Evolutionary conservation across 1,140 invertebrate genomes (phyloP), one percentile per base, ranked within the genome.

Genomic region (Lasioglossum albipes): DNA sequence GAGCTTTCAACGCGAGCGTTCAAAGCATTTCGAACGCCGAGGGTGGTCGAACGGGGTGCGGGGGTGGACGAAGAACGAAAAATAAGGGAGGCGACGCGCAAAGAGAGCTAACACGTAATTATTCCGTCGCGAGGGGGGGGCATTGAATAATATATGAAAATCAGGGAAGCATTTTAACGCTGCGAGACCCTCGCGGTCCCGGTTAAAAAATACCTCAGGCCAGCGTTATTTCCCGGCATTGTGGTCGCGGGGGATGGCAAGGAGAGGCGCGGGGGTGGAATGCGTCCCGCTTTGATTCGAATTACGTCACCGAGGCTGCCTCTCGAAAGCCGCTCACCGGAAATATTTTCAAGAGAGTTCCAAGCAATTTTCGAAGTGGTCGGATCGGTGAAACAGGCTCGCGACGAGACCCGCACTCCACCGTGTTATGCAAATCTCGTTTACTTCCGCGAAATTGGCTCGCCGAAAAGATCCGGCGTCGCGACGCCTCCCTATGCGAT

Each of bases 311-410:
- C 57, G 31, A 6, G 6, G 41, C 20, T 9, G 20, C n/a, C n/a
- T 22, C 42, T 13, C n/a, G 22, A 16, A 68, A 68, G n/a, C n/a
- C 66, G 45, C 42, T 49, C 42, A 22, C 12, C n/a, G 66, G 42
- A 22, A 68, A 68, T 27, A 42, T 68, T 67, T 68, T 68, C 42
- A 16, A 49, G 10, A 16, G n/a, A 27, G 42, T 52, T 49, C 42
- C 42, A 10, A 12, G 42, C 42, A 68, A 68, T 68, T 49, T 42
- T n/a, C 13, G n/a, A 68, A 68, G 66, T 68, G 66, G 66, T 49
- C 66, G 65, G n/a, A 67, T 45, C 65, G 41, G 20, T 9, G 66
- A 16, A 16, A 22, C 66, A 49, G 66, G n/a, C 42, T 22, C 42
- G n/a, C 66, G 66, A 67, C 66, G 36, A 7, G 64, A 52, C 16